Evolutionary conservation across 2,113 vertebrate genomes (phyloP).

Genomic region (Nothoprocta pentlandii): DNA sequence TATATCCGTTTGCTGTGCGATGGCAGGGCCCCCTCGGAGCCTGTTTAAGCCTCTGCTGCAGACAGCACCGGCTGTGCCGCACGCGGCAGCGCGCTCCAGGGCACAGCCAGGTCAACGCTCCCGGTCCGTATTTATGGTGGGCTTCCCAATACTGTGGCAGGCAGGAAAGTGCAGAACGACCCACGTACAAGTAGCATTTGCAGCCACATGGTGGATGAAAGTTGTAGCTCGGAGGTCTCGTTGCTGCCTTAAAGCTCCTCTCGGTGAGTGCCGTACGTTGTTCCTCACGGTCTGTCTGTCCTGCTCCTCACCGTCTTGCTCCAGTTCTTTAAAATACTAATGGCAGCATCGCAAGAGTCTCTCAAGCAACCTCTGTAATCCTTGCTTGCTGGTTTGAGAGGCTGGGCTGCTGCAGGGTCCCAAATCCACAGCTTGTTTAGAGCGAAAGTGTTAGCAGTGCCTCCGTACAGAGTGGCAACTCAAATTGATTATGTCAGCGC

Average conservation of each 20-base stretch:
- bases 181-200: neutral
- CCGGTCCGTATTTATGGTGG: neutral
- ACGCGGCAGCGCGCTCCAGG: accelerated
- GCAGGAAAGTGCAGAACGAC: neutral
- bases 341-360: neutral
- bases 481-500: constrained; percentile 57
- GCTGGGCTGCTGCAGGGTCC: neutral
- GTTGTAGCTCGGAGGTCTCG: neutral
- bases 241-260: neutral
- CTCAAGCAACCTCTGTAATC: accelerated
- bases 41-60: neutral
- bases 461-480: neutral
- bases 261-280: neutral
- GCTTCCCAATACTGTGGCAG: neutral
- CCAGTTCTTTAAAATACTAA: neutral
- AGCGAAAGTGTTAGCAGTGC: neutral
- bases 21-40: neutral
- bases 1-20: no score
- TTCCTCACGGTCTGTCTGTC: neutral
- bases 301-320: neutral
- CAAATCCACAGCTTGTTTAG: neutral
- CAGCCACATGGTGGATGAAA: accelerated
- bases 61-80: neutral
- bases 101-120: no score
- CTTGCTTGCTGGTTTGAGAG: neutral